phyloP scores from a whole-genome alignment of 2,113 vertebrate species.

The Prolemur simus region DNA sequence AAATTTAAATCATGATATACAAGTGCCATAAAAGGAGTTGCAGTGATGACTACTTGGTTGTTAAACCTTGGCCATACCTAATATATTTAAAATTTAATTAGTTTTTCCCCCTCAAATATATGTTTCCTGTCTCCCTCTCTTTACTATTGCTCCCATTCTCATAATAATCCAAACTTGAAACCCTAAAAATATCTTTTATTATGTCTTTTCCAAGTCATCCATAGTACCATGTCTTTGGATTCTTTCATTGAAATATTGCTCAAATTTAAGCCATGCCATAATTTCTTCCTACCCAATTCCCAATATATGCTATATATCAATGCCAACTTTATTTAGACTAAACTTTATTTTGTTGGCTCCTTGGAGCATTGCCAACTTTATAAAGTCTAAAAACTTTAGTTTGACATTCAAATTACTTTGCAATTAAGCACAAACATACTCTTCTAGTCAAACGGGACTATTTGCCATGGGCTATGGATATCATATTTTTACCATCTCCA shows the following conservation, averaged over 20 bases:
- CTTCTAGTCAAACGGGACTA: background rate
- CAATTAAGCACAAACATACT: background rate
- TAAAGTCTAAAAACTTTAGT: background rate
- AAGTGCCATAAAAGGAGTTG: background rate
- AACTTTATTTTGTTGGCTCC: background rate
- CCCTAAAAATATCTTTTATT: background rate
- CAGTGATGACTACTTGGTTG: background rate
- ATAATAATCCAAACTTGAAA: background rate
- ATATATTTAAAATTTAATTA: background rate
- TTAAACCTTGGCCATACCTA: background rate
- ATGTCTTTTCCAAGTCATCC: background rate
- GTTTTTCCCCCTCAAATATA: background rate
- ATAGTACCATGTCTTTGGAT: background rate
- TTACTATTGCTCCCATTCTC: background rate
- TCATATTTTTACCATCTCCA: background rate
- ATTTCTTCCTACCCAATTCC: background rate
- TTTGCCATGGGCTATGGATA: background rate
- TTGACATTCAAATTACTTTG: background rate
- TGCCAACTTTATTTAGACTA: background rate
- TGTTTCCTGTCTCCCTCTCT: background rate
- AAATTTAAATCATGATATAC: constrained; percentile 9
- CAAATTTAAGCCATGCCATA: background rate
- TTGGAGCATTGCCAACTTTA: background rate
- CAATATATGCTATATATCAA: background rate
- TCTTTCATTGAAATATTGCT: constrained; percentile 18